These are phyloP conservation scores for Agriopis leucophaearia DNA, from an alignment of 2,888 invertebrate species.

Conservation along the genomic window DNA sequence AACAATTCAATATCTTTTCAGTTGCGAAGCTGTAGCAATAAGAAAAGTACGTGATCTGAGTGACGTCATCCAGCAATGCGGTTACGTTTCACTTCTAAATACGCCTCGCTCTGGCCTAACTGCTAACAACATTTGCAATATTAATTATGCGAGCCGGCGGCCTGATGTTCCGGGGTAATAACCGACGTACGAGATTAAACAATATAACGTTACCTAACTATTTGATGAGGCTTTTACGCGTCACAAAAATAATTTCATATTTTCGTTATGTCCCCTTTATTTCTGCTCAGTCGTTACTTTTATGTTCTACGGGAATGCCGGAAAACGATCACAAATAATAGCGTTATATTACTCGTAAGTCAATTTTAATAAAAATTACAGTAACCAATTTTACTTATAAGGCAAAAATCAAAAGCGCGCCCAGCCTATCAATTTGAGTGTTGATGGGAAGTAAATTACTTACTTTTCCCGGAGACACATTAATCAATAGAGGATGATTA, in stretches of 20 bases:
- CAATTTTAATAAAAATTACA: conserved; percentile 7
- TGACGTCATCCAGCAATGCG: conserved; percentile 41
- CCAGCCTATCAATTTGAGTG: conserved; percentile 66
- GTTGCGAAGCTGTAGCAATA: background rate
- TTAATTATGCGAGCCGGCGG: conserved; percentile 75
- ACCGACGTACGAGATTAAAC: conserved; percentile 74
- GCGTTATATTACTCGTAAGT: conserved; percentile 4
- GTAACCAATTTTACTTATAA: conserved; percentile 23
- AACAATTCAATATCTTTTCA: no score
- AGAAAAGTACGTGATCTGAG: background rate
- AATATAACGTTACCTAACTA: conserved; percentile 70
- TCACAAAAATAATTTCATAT: conserved; percentile 46
- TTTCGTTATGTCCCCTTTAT: conserved; percentile 33
- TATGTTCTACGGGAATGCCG: conserved; percentile 11
- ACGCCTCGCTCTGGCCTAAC: conserved; percentile 61
- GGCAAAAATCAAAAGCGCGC: conserved; percentile 62
- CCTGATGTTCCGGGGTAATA: conserved; percentile 73
- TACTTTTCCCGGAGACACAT: conserved; percentile 81
- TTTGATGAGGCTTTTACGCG: conserved; percentile 67
- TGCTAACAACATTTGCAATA: conserved; percentile 84
- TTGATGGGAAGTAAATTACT: conserved; percentile 72
- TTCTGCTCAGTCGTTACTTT: conserved; percentile 24
- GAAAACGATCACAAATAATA: conserved; percentile 14
- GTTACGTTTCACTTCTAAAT: conserved; percentile 49
- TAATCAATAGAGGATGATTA: conserved; percentile 85